Base-by-base conservation (phyloP, 2,888 invertebrate genomes). In the Hybos culiciformis region DNA sequence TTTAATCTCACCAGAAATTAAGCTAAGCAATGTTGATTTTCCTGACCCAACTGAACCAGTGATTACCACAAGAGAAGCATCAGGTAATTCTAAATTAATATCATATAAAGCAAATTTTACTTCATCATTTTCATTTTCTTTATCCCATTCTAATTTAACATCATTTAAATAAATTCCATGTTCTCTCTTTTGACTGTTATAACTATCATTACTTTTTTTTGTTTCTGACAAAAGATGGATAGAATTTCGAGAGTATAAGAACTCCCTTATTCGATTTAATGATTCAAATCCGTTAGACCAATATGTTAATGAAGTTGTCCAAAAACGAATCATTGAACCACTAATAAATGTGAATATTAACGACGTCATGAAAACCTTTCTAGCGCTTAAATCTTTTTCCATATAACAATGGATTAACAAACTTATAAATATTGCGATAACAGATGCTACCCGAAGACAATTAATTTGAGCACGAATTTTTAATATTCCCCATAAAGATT, bases 261-360 rank as follows among this genome's bases (percentile, higher is more conserved):
- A 80, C 49, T 75, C 76, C 54, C 83, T 76, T 48, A 86, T 70
- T 54, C 88, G 72, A 37, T 70, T 71, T 20, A 82, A 71, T 20
- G 85, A 83, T 0, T 90, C 80, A 36, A 77, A 70, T 0, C 79
- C 80, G 57, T 90, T 88, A 0, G 85, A 73, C 0, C 80, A 73
- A 54, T 80, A 80, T 2, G 82, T 78, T 31, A 90, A 77, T 0
- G 83, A 83, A 53, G 77, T 70, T 0, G 90, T 87, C 53, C 88
- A 78, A 59, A 83, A 87, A 29, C 85, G 79, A 0, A 83, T 84
- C 65, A 87, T 74, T 0, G 80, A 78, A 44, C 82, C 76, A 34
- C 85, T 78, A 4, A 88, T 62, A 45, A 84, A 80, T 53, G 84
- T 86, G 57, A 83, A 87, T 51, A 86, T 80, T 0, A 87, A 79